A percentile compares a stretch with the other conserved stretches of the same genome.
Evolutionary conservation across 2,113 vertebrate genomes (phyloP).

Genomic region (Blennius ocellaris): DNA sequence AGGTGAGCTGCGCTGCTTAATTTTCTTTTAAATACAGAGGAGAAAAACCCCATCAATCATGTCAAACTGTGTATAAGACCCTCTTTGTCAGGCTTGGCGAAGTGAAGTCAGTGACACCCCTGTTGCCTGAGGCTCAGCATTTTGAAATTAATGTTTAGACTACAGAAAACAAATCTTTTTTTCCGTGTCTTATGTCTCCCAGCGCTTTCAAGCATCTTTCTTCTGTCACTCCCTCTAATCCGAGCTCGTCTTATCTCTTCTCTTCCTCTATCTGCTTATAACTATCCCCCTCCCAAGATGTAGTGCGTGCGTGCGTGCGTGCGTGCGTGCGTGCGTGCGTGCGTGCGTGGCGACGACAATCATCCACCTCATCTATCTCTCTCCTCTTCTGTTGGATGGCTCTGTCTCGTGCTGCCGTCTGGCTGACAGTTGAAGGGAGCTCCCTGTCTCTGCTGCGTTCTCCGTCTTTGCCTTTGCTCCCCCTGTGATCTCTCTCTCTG

Average conservation of each 20-base stretch:
- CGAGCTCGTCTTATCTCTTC: slow-evolving; percentile 33
- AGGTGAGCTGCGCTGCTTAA: slow-evolving; percentile 37
- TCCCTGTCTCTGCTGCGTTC: slow-evolving; percentile 47
- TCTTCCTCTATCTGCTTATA: slow-evolving; percentile 35
- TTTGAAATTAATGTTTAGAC: slow-evolving; percentile 53
- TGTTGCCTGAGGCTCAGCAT: slow-evolving; percentile 40
- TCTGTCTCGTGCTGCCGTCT: slow-evolving; percentile 68
- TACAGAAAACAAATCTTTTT: slow-evolving; percentile 45
- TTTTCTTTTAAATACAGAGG: slow-evolving; percentile 22
- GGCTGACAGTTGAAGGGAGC: slow-evolving; percentile 57
- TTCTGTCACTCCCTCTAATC: slow-evolving; percentile 44
- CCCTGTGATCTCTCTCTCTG: slow-evolving; percentile 55
- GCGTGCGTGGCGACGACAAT: slow-evolving; percentile 31
- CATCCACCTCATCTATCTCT: slow-evolving; percentile 80
- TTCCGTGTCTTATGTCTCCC: slow-evolving; percentile 35
- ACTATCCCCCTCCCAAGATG: slow-evolving; percentile 27
- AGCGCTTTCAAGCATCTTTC: slow-evolving; percentile 33
- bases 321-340: slow-evolving; percentile 11
- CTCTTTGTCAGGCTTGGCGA: slow-evolving; percentile 13
- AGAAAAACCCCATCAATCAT: slow-evolving; percentile 21
- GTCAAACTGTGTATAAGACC: slow-evolving; percentile 18
- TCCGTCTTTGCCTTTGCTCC: slow-evolving; percentile 39
- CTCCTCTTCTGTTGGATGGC: slow-evolving; percentile 81
- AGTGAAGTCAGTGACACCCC: slow-evolving; percentile 34
- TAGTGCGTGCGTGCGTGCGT: slow-evolving; percentile 23